Conservation (phyloP, 2,888 invertebrate species). For the Archips xylosteana region DNA sequence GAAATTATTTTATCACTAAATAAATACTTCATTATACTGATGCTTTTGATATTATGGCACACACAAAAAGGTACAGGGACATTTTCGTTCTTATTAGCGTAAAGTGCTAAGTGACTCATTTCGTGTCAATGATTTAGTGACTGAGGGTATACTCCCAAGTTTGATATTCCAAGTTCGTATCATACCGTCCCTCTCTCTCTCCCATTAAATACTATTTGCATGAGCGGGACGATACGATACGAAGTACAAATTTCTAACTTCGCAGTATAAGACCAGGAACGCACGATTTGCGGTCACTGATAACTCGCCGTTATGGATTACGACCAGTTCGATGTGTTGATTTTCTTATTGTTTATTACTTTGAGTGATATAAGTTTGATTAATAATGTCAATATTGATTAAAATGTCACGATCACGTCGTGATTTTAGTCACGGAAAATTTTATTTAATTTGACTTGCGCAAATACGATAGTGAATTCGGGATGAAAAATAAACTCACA, state of each 20-base stretch:
- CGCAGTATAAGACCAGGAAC: conserved; percentile 39
- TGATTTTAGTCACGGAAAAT: conserved; percentile 11
- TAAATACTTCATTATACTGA: conserved; percentile 16
- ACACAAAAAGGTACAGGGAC: conserved; percentile 31
- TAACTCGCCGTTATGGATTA: conserved; percentile 54
- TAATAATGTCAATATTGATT: conserved; percentile 55
- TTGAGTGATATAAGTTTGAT: conserved; percentile 57
- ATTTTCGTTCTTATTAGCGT: conserved; percentile 39
- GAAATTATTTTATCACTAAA: conserved; percentile 15
- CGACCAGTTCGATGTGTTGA: conserved; percentile 55
- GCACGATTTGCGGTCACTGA: conserved; percentile 65
- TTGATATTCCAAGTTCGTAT: no score
- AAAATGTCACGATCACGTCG: conserved; percentile 21
- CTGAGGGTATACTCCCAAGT: conserved; percentile 26
- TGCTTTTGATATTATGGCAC: conserved; percentile 12
- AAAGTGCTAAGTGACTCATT: conserved; percentile 49
- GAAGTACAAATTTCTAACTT: no score
- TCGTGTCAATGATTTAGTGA: conserved; percentile 50
- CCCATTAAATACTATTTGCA: no score
- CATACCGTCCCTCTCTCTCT: no score
- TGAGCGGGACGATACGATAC: no score
- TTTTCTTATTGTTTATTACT: conserved; percentile 62
- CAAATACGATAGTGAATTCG: background rate
- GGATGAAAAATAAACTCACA: background rate
- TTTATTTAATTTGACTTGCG: background rate